Conservation (phyloP, 2,113 vertebrate genomes). For the Smithornis capensis region DNA sequence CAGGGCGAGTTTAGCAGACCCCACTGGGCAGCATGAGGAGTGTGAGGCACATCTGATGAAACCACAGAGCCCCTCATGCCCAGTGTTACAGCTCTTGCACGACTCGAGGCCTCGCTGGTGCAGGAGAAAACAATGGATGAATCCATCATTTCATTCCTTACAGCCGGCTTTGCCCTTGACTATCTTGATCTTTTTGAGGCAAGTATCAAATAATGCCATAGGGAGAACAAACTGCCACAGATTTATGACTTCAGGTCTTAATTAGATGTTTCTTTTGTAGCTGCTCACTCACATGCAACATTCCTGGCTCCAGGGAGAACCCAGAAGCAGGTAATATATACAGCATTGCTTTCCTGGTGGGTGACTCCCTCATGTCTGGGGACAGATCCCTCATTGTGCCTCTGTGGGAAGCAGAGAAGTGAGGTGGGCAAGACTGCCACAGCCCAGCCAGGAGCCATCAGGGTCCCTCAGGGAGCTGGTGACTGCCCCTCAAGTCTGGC, state of each 20-base stretch:
- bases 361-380: not conserved
- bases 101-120: not conserved
- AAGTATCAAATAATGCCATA: conserved; percentile 1
- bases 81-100: not conserved
- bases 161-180: not conserved
- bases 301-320: not conserved
- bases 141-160: not conserved
- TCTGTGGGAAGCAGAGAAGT: not conserved
- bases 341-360: not conserved
- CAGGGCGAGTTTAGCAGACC: not conserved
- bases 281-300: conserved; percentile 6
- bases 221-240: conserved; percentile 10
- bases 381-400: not conserved
- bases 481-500: not conserved
- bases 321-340: not conserved
- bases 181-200: conserved; percentile 8
- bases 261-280: conserved; percentile 47
- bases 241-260: conserved; percentile 38
- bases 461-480: not conserved
- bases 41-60: not conserved
- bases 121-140: not conserved
- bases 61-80: not conserved
- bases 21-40: not conserved
- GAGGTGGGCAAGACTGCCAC: not conserved
- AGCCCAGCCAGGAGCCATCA: not conserved